Base-by-base conservation (phyloP, 2,888 invertebrate genomes). In the Keiferia lycopersicella region DNA sequence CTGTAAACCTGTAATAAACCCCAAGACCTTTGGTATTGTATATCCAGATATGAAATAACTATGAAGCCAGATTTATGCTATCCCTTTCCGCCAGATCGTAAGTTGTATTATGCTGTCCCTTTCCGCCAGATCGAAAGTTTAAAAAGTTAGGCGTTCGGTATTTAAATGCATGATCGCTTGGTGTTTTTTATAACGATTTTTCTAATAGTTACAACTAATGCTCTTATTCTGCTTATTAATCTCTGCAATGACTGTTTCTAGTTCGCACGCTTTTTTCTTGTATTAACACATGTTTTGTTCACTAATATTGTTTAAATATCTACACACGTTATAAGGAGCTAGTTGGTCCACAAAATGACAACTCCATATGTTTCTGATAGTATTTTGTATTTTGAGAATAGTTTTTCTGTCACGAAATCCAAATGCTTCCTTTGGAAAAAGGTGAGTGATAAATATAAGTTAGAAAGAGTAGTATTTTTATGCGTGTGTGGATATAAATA, bases 51-150 rank as follows among this genome's bases (percentile, higher is more conserved):
- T 48, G 4, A 22, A 12, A 20, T 11, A 53, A 12, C 22, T 34
- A 22, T 53, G n/a, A 56, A 56, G 26, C 26, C 56, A 26, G 26
- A 26, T n/a, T 26, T 26, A 53, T 50, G 50, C 6, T 53, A 53
- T 20, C 22, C 51, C 51, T 22, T 20, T 20, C 30, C 56, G 56
- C 56, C 56, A 56, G 56, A 56, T 56, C 56, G 56, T 26, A 48
- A 22, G 51, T 59, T 41, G 26, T 26, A 7, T 14, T 22, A 14
- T 57, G 26, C 22, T 26, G 14, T 26, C 12, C 26, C 30, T 56
- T 30, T 56, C 56, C 56, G 56, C 56, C 56, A 56, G 56, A 56
- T 56, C 56, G 56, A 34, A 48, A 22, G 51, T 59, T 41, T 38
- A 7, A 12, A 12, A 45, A 45, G 45, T 45, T 45, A 45, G 45